Evolutionary conservation across 1,140 invertebrate species (phyloP).

Genomic region (Apis mellifera): Amel_HAv3.1 CM009944.2:4166501-4167000

Average conservation of each 20-base stretch:
- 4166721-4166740: too few species aligned
- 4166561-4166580: too few species aligned
- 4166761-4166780: slow-evolving; percentile 16
- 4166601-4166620: neutral
- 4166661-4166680: too few species aligned
- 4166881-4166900: slow-evolving; percentile 22
- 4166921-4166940: neutral
- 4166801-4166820: neutral
- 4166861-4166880: neutral
- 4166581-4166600: too few species aligned
- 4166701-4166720: too few species aligned
- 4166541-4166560: too few species aligned
- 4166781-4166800: neutral
- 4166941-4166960: slow-evolving; percentile 4
- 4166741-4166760: slow-evolving; percentile 19
- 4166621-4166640: too few species aligned
- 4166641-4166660: too few species aligned
- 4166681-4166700: too few species aligned
- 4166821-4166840: neutral
- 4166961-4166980: neutral
- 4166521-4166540: too few species aligned
- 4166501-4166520: too few species aligned
- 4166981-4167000: neutral
- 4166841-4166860: slow-evolving; percentile 14
- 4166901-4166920: slow-evolving; percentile 6